Percentiles rank a stretch among this genome's conserved stretches.
Evolutionary conservation across 2,797 vertebrate species (phyloP).

Genomic region (Ctenochaetus hawaiiensis): DNA sequence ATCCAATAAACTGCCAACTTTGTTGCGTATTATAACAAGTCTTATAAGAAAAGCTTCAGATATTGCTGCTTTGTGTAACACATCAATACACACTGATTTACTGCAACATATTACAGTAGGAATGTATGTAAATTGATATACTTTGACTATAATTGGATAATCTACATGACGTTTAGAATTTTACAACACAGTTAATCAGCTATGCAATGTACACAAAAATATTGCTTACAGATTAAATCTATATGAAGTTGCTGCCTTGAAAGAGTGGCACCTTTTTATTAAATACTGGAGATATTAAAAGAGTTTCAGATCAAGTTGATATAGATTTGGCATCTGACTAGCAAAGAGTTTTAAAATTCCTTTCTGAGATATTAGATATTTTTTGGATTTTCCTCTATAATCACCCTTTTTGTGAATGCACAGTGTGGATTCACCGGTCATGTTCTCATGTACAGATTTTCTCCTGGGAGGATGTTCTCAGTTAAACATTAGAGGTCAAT

Average conservation of each 20-base stretch:
- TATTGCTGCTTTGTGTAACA: constrained; percentile 5
- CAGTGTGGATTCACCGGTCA: background rate
- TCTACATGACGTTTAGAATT: constrained; percentile 16
- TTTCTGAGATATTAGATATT: background rate
- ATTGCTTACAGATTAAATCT: background rate
- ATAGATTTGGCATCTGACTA: background rate
- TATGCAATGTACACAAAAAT: constrained; percentile 7
- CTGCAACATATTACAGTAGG: constrained; percentile 12
- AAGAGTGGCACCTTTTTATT: background rate
- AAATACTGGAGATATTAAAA: background rate
- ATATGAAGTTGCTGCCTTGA: background rate
- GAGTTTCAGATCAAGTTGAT: background rate
- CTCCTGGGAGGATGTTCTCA: background rate
- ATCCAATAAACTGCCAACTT: background rate
- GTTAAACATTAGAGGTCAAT: constrained; percentile 29
- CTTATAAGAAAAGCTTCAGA: background rate
- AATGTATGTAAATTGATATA: constrained; percentile 17
- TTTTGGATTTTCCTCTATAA: background rate
- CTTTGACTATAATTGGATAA: constrained; percentile 25
- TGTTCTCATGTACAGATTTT: constrained; percentile 4
- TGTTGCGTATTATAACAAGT: background rate
- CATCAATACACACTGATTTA: constrained; percentile 16
- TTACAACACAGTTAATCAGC: constrained; percentile 25
- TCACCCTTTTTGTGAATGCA: background rate
- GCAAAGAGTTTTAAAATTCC: background rate